A percentile compares a stretch with the other conserved stretches of the same genome.
Conservation (phyloP, 2,888 invertebrate species). For the Eilema caniola region DNA sequence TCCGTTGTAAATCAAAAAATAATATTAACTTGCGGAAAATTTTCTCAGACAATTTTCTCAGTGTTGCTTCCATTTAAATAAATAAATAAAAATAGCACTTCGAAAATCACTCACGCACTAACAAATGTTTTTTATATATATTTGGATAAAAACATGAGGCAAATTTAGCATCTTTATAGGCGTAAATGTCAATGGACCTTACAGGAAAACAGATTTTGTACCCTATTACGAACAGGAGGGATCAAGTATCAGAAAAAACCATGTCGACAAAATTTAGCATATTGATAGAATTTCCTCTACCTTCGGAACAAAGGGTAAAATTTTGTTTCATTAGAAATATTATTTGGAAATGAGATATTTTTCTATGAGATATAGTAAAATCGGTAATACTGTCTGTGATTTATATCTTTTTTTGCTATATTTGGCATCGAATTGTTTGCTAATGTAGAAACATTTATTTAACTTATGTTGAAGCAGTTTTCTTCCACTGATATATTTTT, state of each 20-base stretch:
- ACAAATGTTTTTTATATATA: neutral
- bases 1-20: too few relatives aligned
- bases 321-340: conserved; percentile 4
- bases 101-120: too few relatives aligned
- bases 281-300: conserved; percentile 10
- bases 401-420: neutral
- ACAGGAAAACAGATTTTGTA: conserved; percentile 12
- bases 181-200: neutral
- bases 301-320: neutral
- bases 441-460: neutral
- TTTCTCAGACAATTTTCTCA: too few relatives aligned
- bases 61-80: too few relatives aligned
- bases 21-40: too few relatives aligned
- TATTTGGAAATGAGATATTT: conserved; percentile 1
- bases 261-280: conserved; percentile 10
- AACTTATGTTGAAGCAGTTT: neutral
- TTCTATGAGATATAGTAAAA: conserved; percentile 1
- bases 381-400: neutral
- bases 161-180: neutral
- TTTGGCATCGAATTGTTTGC: neutral
- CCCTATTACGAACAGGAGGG: conserved; percentile 6
- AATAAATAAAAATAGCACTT: too few relatives aligned
- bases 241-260: conserved; percentile 13
- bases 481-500: too few relatives aligned
- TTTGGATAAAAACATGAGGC: neutral